phyloP scores from a whole-genome alignment of 37 sponge, comb jelly and placozoan genomes.

The Spongia lamella region DNA sequence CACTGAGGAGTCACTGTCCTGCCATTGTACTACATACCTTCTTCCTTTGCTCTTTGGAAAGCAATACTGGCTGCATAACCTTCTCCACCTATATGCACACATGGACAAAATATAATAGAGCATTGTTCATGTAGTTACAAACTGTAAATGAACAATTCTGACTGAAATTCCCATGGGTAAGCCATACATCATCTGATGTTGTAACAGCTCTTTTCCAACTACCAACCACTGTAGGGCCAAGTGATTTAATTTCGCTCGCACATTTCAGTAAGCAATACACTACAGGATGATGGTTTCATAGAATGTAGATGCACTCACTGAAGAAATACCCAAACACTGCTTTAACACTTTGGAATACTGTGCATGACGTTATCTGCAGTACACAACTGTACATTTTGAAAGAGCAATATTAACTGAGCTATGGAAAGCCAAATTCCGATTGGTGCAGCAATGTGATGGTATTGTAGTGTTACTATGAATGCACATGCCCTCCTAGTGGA shows the following conservation, averaged over 20 bases:
- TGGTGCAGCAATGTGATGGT: no score
- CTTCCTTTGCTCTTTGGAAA: conserved; percentile 34
- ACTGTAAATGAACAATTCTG: conserved; percentile 11
- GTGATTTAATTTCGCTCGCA: no score
- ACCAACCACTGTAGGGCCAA: no score
- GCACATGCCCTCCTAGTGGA: no score
- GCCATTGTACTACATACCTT: conserved; percentile 34
- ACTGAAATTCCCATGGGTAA: not conserved
- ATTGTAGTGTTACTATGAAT: no score
- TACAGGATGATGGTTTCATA: conserved; percentile 1
- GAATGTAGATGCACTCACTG: not conserved
- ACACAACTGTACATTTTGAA: no score
- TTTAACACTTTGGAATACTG: conserved; percentile 7
- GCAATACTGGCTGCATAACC: conserved; percentile 20
- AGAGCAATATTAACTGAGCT: no score
- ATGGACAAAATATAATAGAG: not conserved
- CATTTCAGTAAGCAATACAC: no score
- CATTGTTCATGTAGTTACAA: conserved; percentile 1
- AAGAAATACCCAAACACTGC: conserved; percentile 18
- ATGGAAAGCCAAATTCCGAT: no score
- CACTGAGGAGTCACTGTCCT: conserved; percentile 45
- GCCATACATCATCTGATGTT: conserved; percentile 16
- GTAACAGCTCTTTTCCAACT: conserved; percentile 12
- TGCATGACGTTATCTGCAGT: conserved; percentile 17
- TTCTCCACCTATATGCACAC: no score